phyloP scores from a whole-genome alignment of 2,797 vertebrate genomes.

The Prunella strophiata region DNA sequence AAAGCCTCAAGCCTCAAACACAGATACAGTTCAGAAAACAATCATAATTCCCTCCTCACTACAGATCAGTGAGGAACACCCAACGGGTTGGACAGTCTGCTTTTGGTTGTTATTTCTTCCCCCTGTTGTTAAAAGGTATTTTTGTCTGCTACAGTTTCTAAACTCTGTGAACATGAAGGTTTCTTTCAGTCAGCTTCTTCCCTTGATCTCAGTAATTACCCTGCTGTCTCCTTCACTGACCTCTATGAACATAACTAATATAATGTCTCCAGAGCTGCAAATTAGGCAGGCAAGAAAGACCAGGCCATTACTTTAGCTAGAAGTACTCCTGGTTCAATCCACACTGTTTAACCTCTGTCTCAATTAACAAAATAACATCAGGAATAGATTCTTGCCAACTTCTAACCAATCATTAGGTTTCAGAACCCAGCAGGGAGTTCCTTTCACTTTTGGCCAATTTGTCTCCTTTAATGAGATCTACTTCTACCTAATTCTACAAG shows the following conservation, averaged over 20 bases:
- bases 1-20: background rate
- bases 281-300: background rate
- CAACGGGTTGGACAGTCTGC: background rate
- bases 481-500: conserved; percentile 24
- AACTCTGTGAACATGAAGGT: background rate
- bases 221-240: background rate
- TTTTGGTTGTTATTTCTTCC: background rate
- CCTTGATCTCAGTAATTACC: background rate
- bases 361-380: conserved; percentile 13
- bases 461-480: conserved; percentile 18
- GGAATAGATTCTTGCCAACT: background rate
- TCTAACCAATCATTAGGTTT: conserved; percentile 14
- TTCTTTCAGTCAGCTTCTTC: background rate
- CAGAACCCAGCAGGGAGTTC: background rate
- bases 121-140: background rate
- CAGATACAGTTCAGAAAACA: fast-evolving
- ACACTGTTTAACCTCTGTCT: background rate
- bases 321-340: background rate
- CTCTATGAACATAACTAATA: background rate
- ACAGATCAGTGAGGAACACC: fast-evolving
- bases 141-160: background rate
- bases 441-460: conserved; percentile 12
- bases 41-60: background rate
- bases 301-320: background rate
- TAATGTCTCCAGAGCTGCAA: background rate